Evolutionary conservation across 1,140 invertebrate species (phyloP).

Genomic region (Hyles euphorbiae): DNA sequence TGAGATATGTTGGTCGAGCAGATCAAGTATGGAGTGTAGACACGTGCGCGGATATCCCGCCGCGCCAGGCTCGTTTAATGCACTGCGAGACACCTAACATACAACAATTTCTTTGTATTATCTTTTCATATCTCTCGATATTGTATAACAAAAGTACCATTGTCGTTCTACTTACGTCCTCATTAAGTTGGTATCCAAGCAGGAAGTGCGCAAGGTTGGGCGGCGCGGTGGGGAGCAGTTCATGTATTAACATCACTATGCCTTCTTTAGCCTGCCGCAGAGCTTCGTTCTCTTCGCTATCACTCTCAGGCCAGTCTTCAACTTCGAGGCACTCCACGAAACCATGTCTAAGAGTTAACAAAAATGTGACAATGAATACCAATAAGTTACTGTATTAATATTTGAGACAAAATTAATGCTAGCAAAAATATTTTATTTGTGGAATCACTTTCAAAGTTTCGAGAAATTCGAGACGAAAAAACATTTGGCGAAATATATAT

Average conservation of each 20-base stretch:
- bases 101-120: background rate
- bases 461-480: too few relatives aligned
- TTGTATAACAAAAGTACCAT: too few relatives aligned
- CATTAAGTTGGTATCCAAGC: constrained; percentile 87
- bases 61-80: constrained; percentile 84
- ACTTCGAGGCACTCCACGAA: constrained; percentile 93
- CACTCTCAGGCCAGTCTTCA: constrained; percentile 73
- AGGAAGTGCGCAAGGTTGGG: constrained; percentile 93
- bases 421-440: too few relatives aligned
- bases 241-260: constrained; percentile 84
- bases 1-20: constrained; percentile 80
- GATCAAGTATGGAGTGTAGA: constrained; percentile 86
- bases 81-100: constrained; percentile 78
- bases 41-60: constrained; percentile 87
- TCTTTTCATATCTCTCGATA: too few relatives aligned
- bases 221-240: constrained; percentile 82
- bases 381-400: too few relatives aligned
- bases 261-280: constrained; percentile 78
- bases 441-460: too few relatives aligned
- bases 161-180: constrained; percentile 43
- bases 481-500: too few relatives aligned
- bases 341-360: constrained; percentile 79
- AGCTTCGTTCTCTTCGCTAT: constrained; percentile 68
- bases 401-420: too few relatives aligned
- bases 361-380: background rate